Conservation (phyloP, 2,113 vertebrate genomes). For the Podarcis cretensis region DNA sequence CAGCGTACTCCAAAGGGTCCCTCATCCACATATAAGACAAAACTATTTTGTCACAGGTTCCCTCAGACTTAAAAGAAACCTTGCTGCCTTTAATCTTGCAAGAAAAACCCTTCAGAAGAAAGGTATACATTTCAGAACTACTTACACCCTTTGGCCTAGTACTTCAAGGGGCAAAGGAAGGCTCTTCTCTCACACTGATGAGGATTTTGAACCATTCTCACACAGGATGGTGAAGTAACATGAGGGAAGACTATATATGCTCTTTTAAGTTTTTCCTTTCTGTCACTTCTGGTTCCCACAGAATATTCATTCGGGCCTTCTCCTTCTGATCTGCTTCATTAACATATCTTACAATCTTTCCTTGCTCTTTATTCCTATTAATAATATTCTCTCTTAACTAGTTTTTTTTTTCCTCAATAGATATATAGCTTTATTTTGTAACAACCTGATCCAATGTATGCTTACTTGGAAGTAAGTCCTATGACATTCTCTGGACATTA, state of each 20-base stretch:
- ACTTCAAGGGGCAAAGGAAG: slow-evolving; percentile 1
- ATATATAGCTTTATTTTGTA: neutral
- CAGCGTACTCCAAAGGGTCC: neutral
- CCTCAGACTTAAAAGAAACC: neutral
- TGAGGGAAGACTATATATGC: neutral
- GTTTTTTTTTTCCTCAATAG: too few relatives aligned
- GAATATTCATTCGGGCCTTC: neutral
- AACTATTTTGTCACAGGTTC: neutral
- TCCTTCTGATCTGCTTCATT: neutral
- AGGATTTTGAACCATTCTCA: neutral
- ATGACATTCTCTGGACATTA: neutral
- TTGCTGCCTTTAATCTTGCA: slow-evolving; percentile 6
- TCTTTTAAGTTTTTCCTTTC: neutral
- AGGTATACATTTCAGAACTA: neutral
- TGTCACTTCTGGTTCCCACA: neutral
- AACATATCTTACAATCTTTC: neutral
- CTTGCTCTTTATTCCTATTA: neutral
- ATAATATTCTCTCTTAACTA: neutral
- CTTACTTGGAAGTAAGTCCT: neutral
- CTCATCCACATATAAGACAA: neutral
- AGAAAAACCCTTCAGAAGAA: neutral
- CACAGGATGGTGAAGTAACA: neutral
- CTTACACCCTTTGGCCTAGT: neutral
- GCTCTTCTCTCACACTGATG: neutral
- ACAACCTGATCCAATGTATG: neutral